Evolutionary conservation across 2,113 vertebrate genomes (phyloP).

Genomic region (Chionomys nivalis): DNA sequence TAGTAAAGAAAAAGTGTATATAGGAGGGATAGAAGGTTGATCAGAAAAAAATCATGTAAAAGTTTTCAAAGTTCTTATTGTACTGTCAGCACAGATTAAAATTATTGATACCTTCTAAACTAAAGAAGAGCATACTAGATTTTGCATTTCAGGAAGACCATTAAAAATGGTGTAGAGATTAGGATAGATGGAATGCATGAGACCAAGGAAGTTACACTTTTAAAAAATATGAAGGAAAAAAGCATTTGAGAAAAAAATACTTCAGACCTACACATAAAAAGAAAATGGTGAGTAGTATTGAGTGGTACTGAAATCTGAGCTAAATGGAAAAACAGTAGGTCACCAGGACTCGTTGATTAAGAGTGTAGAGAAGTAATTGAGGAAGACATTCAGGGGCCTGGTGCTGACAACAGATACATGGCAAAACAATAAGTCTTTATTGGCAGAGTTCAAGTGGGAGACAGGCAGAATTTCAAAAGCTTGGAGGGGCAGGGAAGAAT

Average conservation of each 20-base stretch:
- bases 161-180: neutral
- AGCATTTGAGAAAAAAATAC: constrained; percentile 41
- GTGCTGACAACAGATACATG: neutral
- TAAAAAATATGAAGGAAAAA: constrained; percentile 26
- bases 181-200: neutral
- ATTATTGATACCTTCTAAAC: constrained; percentile 1
- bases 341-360: constrained; percentile 1
- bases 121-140: neutral
- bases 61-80: neutral
- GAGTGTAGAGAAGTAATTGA: neutral
- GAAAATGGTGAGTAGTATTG: neutral
- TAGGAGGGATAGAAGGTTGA: neutral
- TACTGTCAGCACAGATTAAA: neutral
- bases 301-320: neutral
- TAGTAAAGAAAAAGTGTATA: neutral
- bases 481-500: neutral
- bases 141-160: constrained; percentile 51
- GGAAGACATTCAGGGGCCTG: neutral
- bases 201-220: constrained; percentile 26
- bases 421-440: constrained; percentile 17
- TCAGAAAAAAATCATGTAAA: neutral
- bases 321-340: constrained; percentile 31
- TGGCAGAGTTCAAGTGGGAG: neutral
- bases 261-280: constrained; percentile 16
- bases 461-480: neutral